Base-by-base conservation (phyloP, 2,888 invertebrate species). In the Ariolimax columbianus region DNA sequence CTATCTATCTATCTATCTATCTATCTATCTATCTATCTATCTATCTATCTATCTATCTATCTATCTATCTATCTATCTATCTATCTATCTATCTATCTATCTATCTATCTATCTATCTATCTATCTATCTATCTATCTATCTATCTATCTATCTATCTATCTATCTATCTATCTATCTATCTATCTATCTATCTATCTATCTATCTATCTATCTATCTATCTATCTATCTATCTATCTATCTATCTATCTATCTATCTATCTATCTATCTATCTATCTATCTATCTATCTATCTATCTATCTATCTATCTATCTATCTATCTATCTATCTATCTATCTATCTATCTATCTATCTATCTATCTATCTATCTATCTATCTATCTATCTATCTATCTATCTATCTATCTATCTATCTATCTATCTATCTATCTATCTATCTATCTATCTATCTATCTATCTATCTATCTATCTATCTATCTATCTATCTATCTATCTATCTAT, bases 81-180 rank as follows among this genome's bases (percentile, higher is more conserved):
- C 70, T 70, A 70, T 70, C 70, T 70, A 70, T 70, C 70, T 70
- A 70, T 70, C 70, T 70, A 70, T 70, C 70, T 70, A 70, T 70
- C 70, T 70, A 70, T 70, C 70, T 70, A 70, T 70, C 70, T 70
- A 70, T 70, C 70, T 70, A 70, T 70, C 70, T 70, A 70, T 70
- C 70, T 70, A 70, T 70, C 70, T 70, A 70, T 70, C 70, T 70
- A 70, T 70, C 70, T 70, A 70, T 70, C 70, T 70, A 70, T 70
- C 70, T 70, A 70, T 70, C 70, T 38, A 70, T 70, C 70, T 70
- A 70, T 70, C 38, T 70, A 70, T 70, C 70, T 70, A 70, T 70
- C 70, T 63, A 9, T 63, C 70, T 70, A 38, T 70, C 70, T 70
- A 38, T 70, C 70, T 70, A 38, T 70, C 70, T 70, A 38, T 70